A percentile compares a stretch with the other conserved stretches of the same genome.
These are phyloP conservation scores for Wasmannia auropunctata DNA, from an alignment of 1,140 invertebrate genomes.

Conservation along the genomic window DNA sequence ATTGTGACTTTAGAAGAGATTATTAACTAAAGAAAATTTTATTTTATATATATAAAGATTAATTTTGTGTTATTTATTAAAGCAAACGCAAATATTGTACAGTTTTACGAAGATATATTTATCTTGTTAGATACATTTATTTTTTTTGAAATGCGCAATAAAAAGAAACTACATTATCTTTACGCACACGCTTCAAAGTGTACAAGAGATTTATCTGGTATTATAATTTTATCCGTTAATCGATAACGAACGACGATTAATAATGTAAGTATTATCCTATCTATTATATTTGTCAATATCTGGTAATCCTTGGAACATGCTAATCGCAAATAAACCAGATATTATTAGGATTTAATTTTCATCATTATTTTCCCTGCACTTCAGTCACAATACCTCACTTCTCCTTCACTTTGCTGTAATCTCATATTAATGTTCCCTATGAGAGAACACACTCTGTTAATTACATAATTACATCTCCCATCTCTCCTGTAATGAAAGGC, in stretches of 20 bases:
- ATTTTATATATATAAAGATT: conserved; percentile 23
- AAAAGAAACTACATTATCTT: conserved; percentile 6
- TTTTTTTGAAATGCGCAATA: conserved; percentile 31
- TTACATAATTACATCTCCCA: conserved; percentile 67
- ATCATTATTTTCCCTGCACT: conserved; percentile 42
- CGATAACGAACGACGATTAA: conserved; percentile 35
- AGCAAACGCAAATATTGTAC: conserved; percentile 29
- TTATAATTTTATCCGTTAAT: conserved; percentile 36
- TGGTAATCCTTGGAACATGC: conserved; percentile 32
- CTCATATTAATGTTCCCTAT: conserved; percentile 33
- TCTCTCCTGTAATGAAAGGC: conserved; percentile 69
- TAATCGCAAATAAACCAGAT: conserved; percentile 55
- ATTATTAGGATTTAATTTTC: conserved; percentile 44
- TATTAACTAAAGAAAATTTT: background rate
- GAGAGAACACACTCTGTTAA: conserved; percentile 62
- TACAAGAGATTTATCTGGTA: conserved; percentile 17
- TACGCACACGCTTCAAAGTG: background rate
- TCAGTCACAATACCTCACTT: conserved; percentile 39
- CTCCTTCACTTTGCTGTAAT: conserved; percentile 41
- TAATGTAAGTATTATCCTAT: conserved; percentile 52
- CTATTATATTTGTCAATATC: conserved; percentile 48
- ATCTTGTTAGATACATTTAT: background rate
- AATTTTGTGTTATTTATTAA: conserved; percentile 3
- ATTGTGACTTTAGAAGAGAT: background rate
- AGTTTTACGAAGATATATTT: conserved; percentile 9